Base-by-base conservation (phyloP, 2,888 invertebrate species). In the Cosmia pyralina region DNA sequence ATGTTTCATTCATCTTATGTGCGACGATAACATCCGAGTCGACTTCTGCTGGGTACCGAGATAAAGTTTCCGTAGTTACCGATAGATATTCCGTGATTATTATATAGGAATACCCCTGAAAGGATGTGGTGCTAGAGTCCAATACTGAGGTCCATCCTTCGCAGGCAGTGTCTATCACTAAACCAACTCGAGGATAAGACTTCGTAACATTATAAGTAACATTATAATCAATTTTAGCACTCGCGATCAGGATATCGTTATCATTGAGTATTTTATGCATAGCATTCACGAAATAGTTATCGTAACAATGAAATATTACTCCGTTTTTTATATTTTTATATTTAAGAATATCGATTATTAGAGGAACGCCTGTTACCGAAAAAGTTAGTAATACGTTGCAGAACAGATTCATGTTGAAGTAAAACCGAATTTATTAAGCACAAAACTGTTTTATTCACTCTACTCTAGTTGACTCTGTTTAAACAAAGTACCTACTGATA, bases 1-100 rank as follows among this genome's bases (percentile, higher is more conserved):
- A 93, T 28, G 75, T 73, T 10, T 81, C 83, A 22, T 87, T 73
- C 2, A 76, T 82, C 64, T 88, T 87, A 66, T 88, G 73, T 8
- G 93, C 90, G 7, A 96, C 81, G 19, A 91, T 92, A 7, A 97
- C 88, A 84, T 97, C 96, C 0, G 96, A 95, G 85, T 96, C 93
- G 2, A 96, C 89, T 84, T 95, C 95, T 34, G 96, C 85, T 5
- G 93, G 91, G 70, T 93, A 92, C 11, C 85, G 79, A 13, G 92
- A 88, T n/a, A 96, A 87, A 53, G 82, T 78, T n/a, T 90, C 74
- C 1, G 82, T 74, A 10, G 92, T 92, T 57, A 83, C 78, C 22
- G 82, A 63, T 0, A 93, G 41, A 75, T 92, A 75, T 57, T 91
- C 85, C 1, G 94, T 90, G 4, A 92, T 79, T 41, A 96, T 83